Evolutionary conservation across 2,888 invertebrate species (phyloP).

Genomic region (Perithous albicinctus): DNA sequence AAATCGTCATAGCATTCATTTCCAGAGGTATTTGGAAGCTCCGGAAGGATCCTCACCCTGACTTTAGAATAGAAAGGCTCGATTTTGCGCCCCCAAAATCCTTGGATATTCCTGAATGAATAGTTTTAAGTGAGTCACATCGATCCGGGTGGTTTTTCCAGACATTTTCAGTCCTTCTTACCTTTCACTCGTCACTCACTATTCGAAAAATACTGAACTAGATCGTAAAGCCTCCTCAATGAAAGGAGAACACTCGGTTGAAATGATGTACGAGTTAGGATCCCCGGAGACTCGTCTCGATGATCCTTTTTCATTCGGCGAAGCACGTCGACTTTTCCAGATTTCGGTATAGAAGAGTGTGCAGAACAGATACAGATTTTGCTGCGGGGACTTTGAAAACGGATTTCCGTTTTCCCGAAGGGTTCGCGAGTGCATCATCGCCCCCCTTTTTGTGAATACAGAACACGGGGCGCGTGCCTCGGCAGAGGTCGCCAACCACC

Average conservation of each 20-base stretch:
- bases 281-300: constrained; percentile 34
- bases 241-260: constrained; percentile 18
- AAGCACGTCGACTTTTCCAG: constrained; percentile 9
- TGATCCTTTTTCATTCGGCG: constrained; percentile 39
- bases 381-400: constrained; percentile 35
- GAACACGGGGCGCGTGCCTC: constrained; percentile 67
- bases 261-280: constrained; percentile 42
- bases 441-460: neutral
- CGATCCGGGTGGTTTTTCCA: constrained; percentile 16
- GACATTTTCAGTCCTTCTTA: neutral
- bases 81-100: constrained; percentile 1
- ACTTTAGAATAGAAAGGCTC: neutral
- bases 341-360: neutral
- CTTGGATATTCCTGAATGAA: neutral
- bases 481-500: neutral
- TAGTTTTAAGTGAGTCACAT: neutral
- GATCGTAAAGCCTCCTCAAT: constrained; percentile 17
- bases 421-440: constrained; percentile 2
- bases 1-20: constrained; percentile 7
- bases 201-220: constrained; percentile 1
- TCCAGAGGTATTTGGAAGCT: neutral
- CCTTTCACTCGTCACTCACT: constrained; percentile 30
- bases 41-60: constrained; percentile 6
- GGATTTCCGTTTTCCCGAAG: constrained; percentile 47
- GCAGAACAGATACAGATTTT: constrained; percentile 8